Evolutionary conservation across 2,888 invertebrate genomes (phyloP).

Genomic region (Sthenelais limicola): DNA sequence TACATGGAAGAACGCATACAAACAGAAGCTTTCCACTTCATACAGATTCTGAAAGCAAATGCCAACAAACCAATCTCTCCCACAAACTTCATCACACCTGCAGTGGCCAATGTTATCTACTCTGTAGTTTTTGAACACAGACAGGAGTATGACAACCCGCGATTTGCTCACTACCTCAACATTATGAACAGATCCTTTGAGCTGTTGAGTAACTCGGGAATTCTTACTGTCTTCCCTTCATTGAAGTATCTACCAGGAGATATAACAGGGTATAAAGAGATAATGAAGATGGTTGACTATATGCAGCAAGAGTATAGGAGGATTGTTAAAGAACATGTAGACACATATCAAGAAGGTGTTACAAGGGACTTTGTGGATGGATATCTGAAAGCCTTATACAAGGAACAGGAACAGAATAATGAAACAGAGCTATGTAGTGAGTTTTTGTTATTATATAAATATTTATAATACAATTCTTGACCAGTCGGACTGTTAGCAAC

Average conservation of each 20-base stretch:
- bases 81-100: constrained; percentile 14
- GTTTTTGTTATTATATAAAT: too few relatives aligned
- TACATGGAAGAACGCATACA: constrained; percentile 19
- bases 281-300: too few relatives aligned
- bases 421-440: too few relatives aligned
- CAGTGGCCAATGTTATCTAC: constrained; percentile 36
- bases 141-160: constrained; percentile 15
- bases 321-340: too few relatives aligned
- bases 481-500: too few relatives aligned
- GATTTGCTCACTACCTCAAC: constrained; percentile 25
- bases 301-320: too few relatives aligned
- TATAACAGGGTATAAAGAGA: too few relatives aligned
- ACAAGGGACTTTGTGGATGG: too few relatives aligned
- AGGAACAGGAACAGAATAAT: too few relatives aligned
- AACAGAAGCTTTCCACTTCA: constrained; percentile 12
- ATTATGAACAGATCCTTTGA: constrained; percentile 36
- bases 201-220: constrained; percentile 22
- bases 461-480: too few relatives aligned
- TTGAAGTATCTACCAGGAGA: constrained; percentile 40
- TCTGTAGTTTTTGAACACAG: constrained; percentile 32
- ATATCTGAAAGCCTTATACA: too few relatives aligned
- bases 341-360: too few relatives aligned
- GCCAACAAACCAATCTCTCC: background rate
- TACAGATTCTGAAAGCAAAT: background rate
- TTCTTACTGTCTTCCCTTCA: constrained; percentile 14